phyloP scores from a whole-genome alignment of 92 coral and sea anemone genomes.

The Epizoanthus fatuus region DNA sequence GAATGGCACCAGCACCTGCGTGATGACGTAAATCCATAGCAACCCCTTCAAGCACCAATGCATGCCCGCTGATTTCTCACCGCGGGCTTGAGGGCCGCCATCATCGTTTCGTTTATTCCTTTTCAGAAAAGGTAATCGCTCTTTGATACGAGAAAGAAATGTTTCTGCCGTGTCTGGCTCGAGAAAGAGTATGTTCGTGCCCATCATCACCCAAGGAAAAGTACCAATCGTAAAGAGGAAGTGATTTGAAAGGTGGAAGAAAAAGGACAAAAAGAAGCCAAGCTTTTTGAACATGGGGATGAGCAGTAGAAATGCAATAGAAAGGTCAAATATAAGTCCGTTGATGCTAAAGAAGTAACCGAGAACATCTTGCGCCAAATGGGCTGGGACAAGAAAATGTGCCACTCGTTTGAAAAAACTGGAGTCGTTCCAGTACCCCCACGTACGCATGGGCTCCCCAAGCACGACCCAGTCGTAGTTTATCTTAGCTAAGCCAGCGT shows the following conservation, averaged over 20 bases:
- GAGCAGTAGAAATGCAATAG: constrained; percentile 59
- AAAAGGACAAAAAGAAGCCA: constrained; percentile 35
- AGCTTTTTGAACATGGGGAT: constrained; percentile 34
- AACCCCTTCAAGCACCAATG: constrained; percentile 48
- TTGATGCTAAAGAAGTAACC: constrained; percentile 67
- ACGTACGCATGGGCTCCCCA: constrained; percentile 70
- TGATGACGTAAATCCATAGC: constrained; percentile 49
- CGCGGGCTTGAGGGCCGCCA: not conserved
- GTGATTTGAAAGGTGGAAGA: constrained; percentile 65
- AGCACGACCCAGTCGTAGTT: constrained; percentile 69
- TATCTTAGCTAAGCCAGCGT: constrained; percentile 71
- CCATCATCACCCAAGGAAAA: constrained; percentile 80
- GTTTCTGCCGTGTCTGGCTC: constrained; percentile 48
- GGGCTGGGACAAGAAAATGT: constrained; percentile 40
- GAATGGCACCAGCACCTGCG: constrained; percentile 66
- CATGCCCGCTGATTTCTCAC: constrained; percentile 11
- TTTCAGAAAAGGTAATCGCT: not conserved
- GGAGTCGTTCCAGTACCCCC: constrained; percentile 53
- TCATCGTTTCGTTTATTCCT: not conserved
- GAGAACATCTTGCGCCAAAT: constrained; percentile 34
- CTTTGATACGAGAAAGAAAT: constrained; percentile 1
- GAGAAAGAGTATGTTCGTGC: constrained; percentile 45
- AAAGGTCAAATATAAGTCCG: constrained; percentile 66
- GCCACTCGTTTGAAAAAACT: constrained; percentile 37
- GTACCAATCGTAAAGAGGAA: constrained; percentile 70